phyloP scores from a whole-genome alignment of 37 sponge, comb jelly and placozoan genomes.

The Lycopodina hypogea region DNA sequence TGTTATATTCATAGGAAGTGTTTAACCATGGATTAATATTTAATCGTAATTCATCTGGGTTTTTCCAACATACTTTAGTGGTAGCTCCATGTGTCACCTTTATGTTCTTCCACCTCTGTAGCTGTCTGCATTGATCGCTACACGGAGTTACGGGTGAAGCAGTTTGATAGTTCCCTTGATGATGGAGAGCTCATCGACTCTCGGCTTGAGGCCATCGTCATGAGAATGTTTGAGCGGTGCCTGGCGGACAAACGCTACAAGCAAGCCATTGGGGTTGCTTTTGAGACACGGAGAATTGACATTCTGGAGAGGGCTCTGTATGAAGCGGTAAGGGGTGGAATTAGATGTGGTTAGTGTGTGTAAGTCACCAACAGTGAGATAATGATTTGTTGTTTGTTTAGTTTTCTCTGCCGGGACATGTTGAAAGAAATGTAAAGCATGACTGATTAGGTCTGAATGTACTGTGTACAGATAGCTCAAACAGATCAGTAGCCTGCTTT shows the following conservation, averaged over 20 bases:
- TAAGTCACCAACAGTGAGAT: background rate
- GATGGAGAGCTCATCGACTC: slow-evolving; percentile 58
- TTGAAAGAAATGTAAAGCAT: no score
- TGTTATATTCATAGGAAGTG: no score
- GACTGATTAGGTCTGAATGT: background rate
- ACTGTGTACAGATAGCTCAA: no score
- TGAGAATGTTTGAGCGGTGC: slow-evolving; percentile 91
- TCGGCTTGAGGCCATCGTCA: slow-evolving; percentile 80
- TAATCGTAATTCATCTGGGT: no score
- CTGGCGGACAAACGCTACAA: slow-evolving; percentile 83
- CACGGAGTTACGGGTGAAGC: slow-evolving; percentile 63
- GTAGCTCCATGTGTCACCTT: no score
- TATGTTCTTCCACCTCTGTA: slow-evolving; percentile 17
- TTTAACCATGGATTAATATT: no score
- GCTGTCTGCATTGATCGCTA: slow-evolving; percentile 90
- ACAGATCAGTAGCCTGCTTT: no score
- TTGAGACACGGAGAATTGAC: slow-evolving; percentile 90
- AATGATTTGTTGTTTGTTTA: background rate
- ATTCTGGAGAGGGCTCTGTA: slow-evolving; percentile 75
- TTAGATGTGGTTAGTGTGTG: no score
- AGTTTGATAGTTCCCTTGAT: slow-evolving; percentile 41
- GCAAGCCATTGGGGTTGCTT: slow-evolving; percentile 92
- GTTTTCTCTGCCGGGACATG: background rate
- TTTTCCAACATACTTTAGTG: no score
- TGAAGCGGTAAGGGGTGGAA: slow-evolving; percentile 57